Conservation (phyloP, 2,888 invertebrate genomes). For the Drosophila ezoana region DNA sequence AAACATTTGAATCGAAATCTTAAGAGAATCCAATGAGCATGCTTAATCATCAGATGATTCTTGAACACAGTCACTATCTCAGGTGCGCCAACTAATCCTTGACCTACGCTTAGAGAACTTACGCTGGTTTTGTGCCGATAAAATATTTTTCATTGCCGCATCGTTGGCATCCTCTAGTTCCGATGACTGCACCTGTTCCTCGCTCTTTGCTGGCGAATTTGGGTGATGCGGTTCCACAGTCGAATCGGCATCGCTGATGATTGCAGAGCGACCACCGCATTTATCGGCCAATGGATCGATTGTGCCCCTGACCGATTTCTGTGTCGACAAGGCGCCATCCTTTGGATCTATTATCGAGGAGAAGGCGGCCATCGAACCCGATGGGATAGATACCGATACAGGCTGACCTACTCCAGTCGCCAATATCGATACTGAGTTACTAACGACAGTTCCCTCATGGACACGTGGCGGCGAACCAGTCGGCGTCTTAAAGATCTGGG, state of each 20-base stretch:
- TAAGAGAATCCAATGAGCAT: constrained; percentile 1
- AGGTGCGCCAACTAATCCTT: constrained; percentile 27
- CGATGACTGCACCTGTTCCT: neutral
- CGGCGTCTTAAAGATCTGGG: constrained; percentile 90
- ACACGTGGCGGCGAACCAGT: constrained; percentile 89
- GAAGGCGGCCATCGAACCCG: constrained; percentile 23
- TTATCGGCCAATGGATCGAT: neutral
- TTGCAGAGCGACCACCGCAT: neutral
- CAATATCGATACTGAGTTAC: constrained; percentile 16
- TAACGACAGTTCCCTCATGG: constrained; percentile 22
- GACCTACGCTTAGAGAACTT: constrained; percentile 37
- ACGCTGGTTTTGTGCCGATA: constrained; percentile 30
- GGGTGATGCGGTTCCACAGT: neutral
- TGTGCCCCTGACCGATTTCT: no score
- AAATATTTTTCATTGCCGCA: constrained; percentile 15
- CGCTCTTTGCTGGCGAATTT: neutral
- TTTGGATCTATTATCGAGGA: constrained; percentile 40
- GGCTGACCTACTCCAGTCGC: neutral
- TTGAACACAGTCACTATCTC: neutral
- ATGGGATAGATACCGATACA: constrained; percentile 10
- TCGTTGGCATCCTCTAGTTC: constrained; percentile 18
- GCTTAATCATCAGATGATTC: neutral
- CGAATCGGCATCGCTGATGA: constrained; percentile 7
- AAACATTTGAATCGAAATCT: neutral
- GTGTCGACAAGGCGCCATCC: neutral